Conservation (phyloP, 2,888 invertebrate species). For the Chouioia cunea region DNA sequence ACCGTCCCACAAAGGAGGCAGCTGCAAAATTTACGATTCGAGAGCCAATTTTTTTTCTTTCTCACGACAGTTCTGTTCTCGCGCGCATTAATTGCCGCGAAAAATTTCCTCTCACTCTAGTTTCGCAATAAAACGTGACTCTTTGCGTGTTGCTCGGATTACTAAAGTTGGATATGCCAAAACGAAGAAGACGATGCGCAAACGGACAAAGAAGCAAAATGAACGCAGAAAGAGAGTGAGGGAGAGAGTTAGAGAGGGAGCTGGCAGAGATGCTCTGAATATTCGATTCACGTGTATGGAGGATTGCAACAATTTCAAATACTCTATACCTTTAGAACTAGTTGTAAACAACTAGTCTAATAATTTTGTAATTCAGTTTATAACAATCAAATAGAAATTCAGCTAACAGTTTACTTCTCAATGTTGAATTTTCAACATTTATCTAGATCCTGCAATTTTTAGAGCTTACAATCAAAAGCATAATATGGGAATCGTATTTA, state of each 20-base stretch:
- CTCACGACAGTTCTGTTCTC: not conserved
- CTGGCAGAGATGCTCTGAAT: slow-evolving; percentile 9
- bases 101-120: slow-evolving; percentile 39
- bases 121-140: slow-evolving; percentile 40
- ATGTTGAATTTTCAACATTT: too few species aligned
- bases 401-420: too few species aligned
- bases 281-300: not conserved
- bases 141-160: slow-evolving; percentile 18
- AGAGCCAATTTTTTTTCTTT: slow-evolving; percentile 34
- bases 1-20: slow-evolving; percentile 31
- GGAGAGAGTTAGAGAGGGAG: too few species aligned
- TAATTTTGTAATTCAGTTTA: too few species aligned
- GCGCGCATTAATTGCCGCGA: slow-evolving; percentile 38
- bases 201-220: slow-evolving; percentile 1
- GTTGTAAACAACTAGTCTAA: too few species aligned
- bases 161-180: slow-evolving; percentile 37
- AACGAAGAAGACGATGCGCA: slow-evolving; percentile 18
- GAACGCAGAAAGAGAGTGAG: not conserved
- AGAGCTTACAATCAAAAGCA: too few species aligned
- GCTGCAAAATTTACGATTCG: slow-evolving; percentile 38
- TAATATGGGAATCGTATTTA: too few species aligned
- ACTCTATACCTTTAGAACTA: too few species aligned
- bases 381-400: too few species aligned
- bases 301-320: too few species aligned
- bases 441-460: too few species aligned